phyloP scores from a whole-genome alignment of 2,797 vertebrate genomes.

The Oreochromis grahami region DNA sequence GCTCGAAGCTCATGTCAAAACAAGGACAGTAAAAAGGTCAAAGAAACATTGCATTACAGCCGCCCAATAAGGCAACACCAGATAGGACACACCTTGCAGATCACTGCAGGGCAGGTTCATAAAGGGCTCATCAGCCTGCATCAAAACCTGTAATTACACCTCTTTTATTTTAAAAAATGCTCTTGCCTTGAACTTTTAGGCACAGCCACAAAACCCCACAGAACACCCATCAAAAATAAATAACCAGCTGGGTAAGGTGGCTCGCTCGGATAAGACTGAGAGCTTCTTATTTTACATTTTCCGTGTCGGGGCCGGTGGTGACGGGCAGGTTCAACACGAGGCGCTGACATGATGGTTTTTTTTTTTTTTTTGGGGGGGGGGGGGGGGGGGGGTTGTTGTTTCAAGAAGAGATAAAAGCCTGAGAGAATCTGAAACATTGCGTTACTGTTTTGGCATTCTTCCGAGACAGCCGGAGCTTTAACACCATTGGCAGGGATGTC shows the following conservation, averaged over 20 bases:
- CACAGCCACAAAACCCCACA: neutral
- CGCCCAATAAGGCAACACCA: neutral
- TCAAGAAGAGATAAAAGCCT: neutral
- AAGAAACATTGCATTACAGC: neutral
- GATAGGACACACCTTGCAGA: neutral
- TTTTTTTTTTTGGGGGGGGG: no score
- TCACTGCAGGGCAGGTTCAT: neutral
- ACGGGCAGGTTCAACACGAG: slow-evolving; percentile 18
- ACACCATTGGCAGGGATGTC: neutral
- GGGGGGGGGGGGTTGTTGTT: neutral
- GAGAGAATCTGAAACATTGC: slow-evolving; percentile 31
- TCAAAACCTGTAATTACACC: slow-evolving; percentile 1
- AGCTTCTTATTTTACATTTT: slow-evolving; percentile 22
- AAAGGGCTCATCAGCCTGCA: neutral
- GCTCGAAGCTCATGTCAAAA: neutral
- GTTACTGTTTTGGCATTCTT: slow-evolving; percentile 1
- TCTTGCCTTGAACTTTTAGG: slow-evolving; percentile 26
- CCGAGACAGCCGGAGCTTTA: slow-evolving; percentile 3
- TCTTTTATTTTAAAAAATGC: neutral
- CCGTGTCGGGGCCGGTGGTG: slow-evolving; percentile 3
- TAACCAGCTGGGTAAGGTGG: neutral
- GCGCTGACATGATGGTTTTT: neutral
- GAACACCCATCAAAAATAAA: slow-evolving; percentile 18
- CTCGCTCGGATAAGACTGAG: neutral
- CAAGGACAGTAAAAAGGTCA: neutral